Evolutionary conservation across 2,888 invertebrate species (phyloP).

Genomic region (Lithophane ornitopus): DNA sequence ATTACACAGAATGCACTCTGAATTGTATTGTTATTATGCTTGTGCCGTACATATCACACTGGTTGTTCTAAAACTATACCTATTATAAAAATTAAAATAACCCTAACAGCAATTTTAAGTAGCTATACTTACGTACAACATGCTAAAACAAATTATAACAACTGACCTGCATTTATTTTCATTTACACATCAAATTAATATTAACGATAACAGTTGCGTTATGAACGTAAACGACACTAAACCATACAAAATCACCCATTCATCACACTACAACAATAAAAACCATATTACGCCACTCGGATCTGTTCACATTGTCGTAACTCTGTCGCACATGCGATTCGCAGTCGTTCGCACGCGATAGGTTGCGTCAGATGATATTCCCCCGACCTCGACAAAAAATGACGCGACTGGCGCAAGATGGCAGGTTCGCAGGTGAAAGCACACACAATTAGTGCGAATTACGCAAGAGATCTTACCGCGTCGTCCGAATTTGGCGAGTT

Average conservation of each 20-base stretch:
- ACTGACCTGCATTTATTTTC: conserved; percentile 10
- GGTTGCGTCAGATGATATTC: conserved; percentile 63
- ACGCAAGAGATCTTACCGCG: conserved; percentile 65
- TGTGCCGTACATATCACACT: not conserved
- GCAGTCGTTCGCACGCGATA: conserved; percentile 60
- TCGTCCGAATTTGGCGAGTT: conserved; percentile 67
- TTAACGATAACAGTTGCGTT: conserved; percentile 9
- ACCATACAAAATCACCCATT: conserved; percentile 50
- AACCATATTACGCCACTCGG: conserved; percentile 50
- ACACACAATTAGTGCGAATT: conserved; percentile 74
- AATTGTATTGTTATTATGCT: not conserved
- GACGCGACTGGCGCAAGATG: conserved; percentile 74
- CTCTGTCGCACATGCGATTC: conserved; percentile 61
- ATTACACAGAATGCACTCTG: not conserved
- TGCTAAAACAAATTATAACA: conserved; percentile 29
- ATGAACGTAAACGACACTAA: conserved; percentile 35
- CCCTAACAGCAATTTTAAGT: not conserved
- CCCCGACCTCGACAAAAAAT: conserved; percentile 67
- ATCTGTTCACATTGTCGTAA: conserved; percentile 60
- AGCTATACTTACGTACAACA: not conserved
- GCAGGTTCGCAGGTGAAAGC: conserved; percentile 74
- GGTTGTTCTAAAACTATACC: not conserved
- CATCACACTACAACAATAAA: conserved; percentile 53
- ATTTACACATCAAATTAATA: conserved; percentile 31
- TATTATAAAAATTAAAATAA: not conserved